Evolutionary conservation across 2,113 vertebrate genomes (phyloP).

Genomic region (Colistium nudipinnis): DNA sequence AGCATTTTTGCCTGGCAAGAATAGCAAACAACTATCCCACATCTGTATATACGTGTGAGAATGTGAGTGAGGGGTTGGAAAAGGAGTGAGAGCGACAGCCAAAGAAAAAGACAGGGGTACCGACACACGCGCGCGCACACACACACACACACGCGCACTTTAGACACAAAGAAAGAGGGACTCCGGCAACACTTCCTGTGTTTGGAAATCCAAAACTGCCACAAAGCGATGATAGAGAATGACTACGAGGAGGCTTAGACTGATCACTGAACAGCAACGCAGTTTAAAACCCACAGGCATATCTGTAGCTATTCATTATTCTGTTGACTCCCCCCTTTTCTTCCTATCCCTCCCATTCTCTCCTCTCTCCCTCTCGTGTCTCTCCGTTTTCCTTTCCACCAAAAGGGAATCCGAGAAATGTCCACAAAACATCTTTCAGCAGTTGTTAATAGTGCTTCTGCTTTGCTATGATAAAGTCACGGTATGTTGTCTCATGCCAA

Average conservation of each 20-base stretch:
- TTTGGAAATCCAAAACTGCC: slow-evolving; percentile 61
- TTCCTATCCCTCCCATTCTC: slow-evolving; percentile 1
- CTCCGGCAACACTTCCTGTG: slow-evolving; percentile 64
- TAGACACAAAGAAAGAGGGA: slow-evolving; percentile 57
- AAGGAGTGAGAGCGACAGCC: not conserved
- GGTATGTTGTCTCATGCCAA: slow-evolving; percentile 61
- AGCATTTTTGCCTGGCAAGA: slow-evolving; percentile 76
- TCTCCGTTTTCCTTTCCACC: slow-evolving; percentile 48
- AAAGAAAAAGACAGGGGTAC: not conserved
- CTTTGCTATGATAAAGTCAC: slow-evolving; percentile 68
- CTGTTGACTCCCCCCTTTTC: slow-evolving; percentile 9
- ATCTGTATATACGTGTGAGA: slow-evolving; percentile 56
- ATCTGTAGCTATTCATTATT: slow-evolving; percentile 46
- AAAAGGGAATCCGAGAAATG: slow-evolving; percentile 69
- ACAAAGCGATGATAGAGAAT: slow-evolving; percentile 61
- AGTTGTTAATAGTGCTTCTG: slow-evolving; percentile 76
- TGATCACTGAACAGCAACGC: slow-evolving; percentile 55
- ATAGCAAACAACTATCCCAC: slow-evolving; percentile 76
- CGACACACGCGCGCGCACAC: slow-evolving; percentile 12
- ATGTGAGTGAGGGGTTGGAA: not conserved
- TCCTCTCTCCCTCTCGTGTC: slow-evolving; percentile 20
- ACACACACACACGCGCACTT: not conserved
- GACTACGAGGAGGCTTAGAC: slow-evolving; percentile 21
- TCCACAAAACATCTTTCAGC: slow-evolving; percentile 78
- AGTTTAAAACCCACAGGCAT: slow-evolving; percentile 46